phyloP scores from a whole-genome alignment of 1,140 invertebrate species.

The Pseudomyrmex flavicornis region DNA sequence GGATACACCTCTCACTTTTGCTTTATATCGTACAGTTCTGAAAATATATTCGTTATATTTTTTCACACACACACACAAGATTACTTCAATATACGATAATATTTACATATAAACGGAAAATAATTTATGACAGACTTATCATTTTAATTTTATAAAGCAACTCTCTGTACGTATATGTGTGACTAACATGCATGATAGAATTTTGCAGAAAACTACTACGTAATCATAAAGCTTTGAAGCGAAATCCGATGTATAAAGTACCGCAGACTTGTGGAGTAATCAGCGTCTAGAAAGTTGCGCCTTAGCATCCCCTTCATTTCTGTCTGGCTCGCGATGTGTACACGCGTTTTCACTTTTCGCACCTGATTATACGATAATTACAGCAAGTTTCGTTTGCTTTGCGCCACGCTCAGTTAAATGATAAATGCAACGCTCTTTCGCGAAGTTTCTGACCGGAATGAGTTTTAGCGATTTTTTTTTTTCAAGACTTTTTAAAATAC shows the following conservation, averaged over 20 bases:
- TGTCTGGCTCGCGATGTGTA: constrained; percentile 32
- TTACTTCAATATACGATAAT: too few species aligned
- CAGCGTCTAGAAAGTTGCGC: constrained; percentile 52
- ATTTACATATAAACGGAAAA: too few species aligned
- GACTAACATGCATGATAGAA: background rate
- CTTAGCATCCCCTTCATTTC: constrained; percentile 8
- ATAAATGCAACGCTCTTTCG: constrained; percentile 19
- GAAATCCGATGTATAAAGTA: constrained; percentile 46
- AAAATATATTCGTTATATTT: too few species aligned
- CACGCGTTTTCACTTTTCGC: constrained; percentile 54
- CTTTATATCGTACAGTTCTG: background rate
- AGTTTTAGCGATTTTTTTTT: background rate
- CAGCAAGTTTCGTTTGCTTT: constrained; percentile 13
- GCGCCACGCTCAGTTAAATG: constrained; percentile 13
- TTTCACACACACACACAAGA: too few species aligned
- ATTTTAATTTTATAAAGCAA: too few species aligned
- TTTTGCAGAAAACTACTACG: too few species aligned
- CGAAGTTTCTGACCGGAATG: constrained; percentile 11
- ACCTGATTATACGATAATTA: constrained; percentile 43
- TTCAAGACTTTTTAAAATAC: too few species aligned
- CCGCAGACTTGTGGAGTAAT: constrained; percentile 27
- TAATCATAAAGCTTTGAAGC: constrained; percentile 26
- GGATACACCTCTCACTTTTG: constrained; percentile 10
- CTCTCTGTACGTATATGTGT: too few species aligned
- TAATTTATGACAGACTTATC: too few species aligned